Percentiles rank a stretch among this genome's conserved stretches.
phyloP scores from a whole-genome alignment of 2,888 invertebrate species.

The Vanessa cardui region DNA sequence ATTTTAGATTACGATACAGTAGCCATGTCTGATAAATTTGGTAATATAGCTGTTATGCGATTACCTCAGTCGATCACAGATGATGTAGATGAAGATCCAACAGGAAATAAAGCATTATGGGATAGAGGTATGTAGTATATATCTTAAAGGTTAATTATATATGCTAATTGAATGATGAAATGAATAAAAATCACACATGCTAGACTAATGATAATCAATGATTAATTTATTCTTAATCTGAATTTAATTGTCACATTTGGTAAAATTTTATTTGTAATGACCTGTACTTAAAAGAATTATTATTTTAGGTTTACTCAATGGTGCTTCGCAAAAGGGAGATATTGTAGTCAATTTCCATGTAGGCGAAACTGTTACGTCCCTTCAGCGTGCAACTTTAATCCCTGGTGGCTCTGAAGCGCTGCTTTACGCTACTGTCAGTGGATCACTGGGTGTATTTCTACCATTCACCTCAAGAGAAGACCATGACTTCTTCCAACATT shows the following conservation, averaged over 20 bases:
- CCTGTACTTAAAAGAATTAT: neutral
- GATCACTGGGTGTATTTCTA: constrained; percentile 95
- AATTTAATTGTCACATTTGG: constrained; percentile 27
- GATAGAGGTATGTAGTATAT: constrained; percentile 83
- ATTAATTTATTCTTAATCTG: constrained; percentile 65
- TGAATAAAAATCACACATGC: constrained; percentile 72
- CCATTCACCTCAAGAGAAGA: constrained; percentile 98
- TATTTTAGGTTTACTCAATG: constrained; percentile 91
- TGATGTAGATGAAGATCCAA: constrained; percentile 99
- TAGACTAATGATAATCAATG: constrained; percentile 80
- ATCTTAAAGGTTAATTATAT: neutral
- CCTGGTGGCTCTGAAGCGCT: constrained; percentile 98
- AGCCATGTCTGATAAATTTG: constrained; percentile 98
- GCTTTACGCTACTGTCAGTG: constrained; percentile 97
- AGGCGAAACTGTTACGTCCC: constrained; percentile 97
- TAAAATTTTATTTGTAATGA: neutral
- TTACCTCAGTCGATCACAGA: constrained; percentile 96
- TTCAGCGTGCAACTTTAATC: constrained; percentile 97
- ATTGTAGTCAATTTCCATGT: constrained; percentile 96
- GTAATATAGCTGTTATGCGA: constrained; percentile 95
- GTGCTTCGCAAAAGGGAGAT: constrained; percentile 98
- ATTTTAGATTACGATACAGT: constrained; percentile 98
- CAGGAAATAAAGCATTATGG: constrained; percentile 99
- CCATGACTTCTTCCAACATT: constrained; percentile 99
- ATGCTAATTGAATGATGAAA: constrained; percentile 39